phyloP scores from a whole-genome alignment of 1,140 invertebrate genomes.

The Drosophila sulfurigaster region DNA sequence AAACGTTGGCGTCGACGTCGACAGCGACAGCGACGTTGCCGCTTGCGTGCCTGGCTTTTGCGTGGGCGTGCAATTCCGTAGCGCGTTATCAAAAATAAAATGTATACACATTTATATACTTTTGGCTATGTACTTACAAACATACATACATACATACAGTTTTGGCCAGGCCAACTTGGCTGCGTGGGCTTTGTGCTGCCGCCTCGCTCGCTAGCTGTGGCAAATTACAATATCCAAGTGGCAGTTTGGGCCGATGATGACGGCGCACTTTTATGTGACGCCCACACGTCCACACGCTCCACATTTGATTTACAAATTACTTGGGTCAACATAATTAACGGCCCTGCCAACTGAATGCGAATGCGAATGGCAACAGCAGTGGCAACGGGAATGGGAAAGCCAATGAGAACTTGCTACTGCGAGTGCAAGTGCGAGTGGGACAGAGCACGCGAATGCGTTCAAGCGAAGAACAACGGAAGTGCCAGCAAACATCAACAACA shows the following conservation, averaged over 20 bases:
- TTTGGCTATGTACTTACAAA: conserved; percentile 12
- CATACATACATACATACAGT: conserved; percentile 28
- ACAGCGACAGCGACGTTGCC: conserved; percentile 14
- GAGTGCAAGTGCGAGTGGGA: neutral
- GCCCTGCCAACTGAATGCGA: conserved; percentile 50
- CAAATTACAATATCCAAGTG: conserved; percentile 64
- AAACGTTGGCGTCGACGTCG: conserved; percentile 39
- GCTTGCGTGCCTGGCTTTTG: conserved; percentile 52
- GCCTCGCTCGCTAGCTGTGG: conserved; percentile 21
- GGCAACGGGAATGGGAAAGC: conserved; percentile 4
- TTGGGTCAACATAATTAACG: conserved; percentile 75
- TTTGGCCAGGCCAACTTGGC: conserved; percentile 46
- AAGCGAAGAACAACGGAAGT: conserved; percentile 11
- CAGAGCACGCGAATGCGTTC: conserved; percentile 1
- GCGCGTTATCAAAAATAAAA: conserved; percentile 77
- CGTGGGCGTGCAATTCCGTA: conserved; percentile 77
- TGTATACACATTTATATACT: conserved; percentile 52
- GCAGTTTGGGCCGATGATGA: conserved; percentile 50
- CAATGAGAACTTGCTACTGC: neutral
- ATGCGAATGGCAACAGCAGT: conserved; percentile 37
- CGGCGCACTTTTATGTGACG: conserved; percentile 55
- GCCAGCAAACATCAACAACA: conserved; percentile 3
- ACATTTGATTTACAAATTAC: conserved; percentile 67
- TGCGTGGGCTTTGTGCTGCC: conserved; percentile 29
- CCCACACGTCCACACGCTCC: conserved; percentile 42